Base-by-base conservation (phyloP, 37 sponge, comb jelly and placozoan species). In the Ephydatia muelleri region DNA sequence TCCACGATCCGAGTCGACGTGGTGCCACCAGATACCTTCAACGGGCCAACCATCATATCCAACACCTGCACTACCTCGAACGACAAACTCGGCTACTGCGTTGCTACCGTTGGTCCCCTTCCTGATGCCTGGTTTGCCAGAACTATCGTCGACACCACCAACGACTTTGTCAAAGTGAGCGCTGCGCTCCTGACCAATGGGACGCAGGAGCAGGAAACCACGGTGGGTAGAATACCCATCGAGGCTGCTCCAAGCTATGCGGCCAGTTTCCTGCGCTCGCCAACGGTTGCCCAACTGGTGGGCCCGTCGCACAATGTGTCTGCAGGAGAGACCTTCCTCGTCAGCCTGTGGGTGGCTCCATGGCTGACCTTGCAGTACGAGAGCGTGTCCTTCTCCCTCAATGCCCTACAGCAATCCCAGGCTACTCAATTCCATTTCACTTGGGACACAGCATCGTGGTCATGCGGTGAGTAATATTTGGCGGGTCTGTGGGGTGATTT, bases 121-220 rank as follows among this genome's bases (percentile, higher is more conserved):
- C 91, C 91, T 0, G 79, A 86, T 38, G 78, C 36, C n/a, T 91
- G 91, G 91, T 91, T 91, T 77, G 83, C 77, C 28, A 70, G 82
- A 64, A 23, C 43, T 32, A 21, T 68, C 25, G 65, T 83, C 0
- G 32, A 65, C 65, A 38, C 13, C 37, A 3, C 22, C 8, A 65
- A 4, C 9, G 75, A 89, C 72, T 26, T 33, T 3, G 85, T 89
- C 49, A 38, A 2, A 13, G 83, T 86, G 37, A 78, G 57, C 32
- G 82, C 81, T 2, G 64, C 47, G 34, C 27, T 81, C 25, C 43
- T 48, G 23, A 21, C 72, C 36, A 73, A 23, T 29, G 67, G 57
- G 19, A 21, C 16, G 57, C 57, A 37, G 6, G 65, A n/a, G 0
- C 35, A 72, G 34, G 82, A 72, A 0, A 68, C 27, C 12, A 2